Base-by-base conservation (phyloP, 2,888 invertebrate species). In the Drosophila birchii region DNA sequence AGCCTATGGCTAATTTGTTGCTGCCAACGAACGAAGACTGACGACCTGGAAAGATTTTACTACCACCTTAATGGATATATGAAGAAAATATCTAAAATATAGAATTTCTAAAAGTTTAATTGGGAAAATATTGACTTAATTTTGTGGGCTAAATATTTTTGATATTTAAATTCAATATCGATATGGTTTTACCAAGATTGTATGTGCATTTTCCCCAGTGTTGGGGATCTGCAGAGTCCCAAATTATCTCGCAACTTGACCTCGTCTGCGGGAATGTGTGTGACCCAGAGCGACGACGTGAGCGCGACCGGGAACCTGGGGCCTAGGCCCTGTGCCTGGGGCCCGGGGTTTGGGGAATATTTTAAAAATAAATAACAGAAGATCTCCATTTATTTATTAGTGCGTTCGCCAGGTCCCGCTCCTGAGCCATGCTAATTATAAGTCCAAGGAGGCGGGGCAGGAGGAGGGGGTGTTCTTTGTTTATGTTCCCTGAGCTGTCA, bases 341-440 rank as follows among this genome's bases (percentile, higher is more conserved):
- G 45, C 70, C 49, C 47, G 67, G 47, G 71, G 78, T 69, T 73
- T 76, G 75, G 74, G 56, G 54, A 71, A 80, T 78, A 66, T 89
- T 88, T 86, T 80, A 81, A 81, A 88, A 87, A 89, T 89, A 88
- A 89, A 89, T 82, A 86, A 74, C 60, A 73, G 64, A 84, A 83
- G 79, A 86, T 83, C 86, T 79, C 61, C 76, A 84, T 76, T 79
- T 83, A 83, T 83, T 86, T 83, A 88, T 88, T 82, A 86, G 78
- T 78, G 72, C 62, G 36, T 70, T 16, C 49, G 39, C 49, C 49
- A 63, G 67, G 67, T 67, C 56, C 32, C 18, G 18, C 43, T 41
- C 77, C 54, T 58, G 54, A 43, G 45, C 72, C 79, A 74, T 68
- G 79, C 78, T 87, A 87, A 83, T 83, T 85, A 84, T 81, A 83